A percentile compares a stretch with the other conserved stretches of the same genome.
Evolutionary conservation across 2,888 invertebrate genomes (phyloP).

Genomic region (Harpalus rubripes): DNA sequence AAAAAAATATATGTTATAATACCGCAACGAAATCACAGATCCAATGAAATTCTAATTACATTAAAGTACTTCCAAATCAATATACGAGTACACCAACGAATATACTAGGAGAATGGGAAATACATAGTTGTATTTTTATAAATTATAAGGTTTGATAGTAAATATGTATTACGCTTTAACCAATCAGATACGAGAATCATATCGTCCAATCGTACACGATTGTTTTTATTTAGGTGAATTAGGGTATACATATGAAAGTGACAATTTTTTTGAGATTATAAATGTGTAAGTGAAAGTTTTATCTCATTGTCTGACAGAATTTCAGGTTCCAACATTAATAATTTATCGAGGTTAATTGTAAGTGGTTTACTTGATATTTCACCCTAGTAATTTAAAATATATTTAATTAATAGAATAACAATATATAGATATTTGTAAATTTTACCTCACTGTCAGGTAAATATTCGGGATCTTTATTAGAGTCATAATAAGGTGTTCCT

Average conservation of each 20-base stretch:
- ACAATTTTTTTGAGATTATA: not conserved
- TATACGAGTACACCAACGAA: too few relatives aligned
- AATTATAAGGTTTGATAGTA: not conserved
- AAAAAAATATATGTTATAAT: not conserved
- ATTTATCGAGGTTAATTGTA: not conserved
- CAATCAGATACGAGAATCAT: not conserved
- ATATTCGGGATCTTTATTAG: not conserved
- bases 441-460: not conserved
- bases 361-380: not conserved
- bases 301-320: not conserved
- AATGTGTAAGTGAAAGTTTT: not conserved
- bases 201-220: not conserved
- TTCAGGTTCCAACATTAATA: not conserved
- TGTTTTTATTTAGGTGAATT: not conserved
- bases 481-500: not conserved
- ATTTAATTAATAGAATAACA: not conserved
- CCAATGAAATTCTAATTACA: too few relatives aligned
- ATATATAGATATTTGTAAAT: not conserved
- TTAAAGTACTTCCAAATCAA: too few relatives aligned
- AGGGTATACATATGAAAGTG: not conserved
- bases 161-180: not conserved
- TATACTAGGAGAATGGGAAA: too few relatives aligned
- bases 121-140: not conserved
- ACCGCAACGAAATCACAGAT: not conserved
- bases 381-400: not conserved